phyloP scores from a whole-genome alignment of 2,113 vertebrate genomes.

The Arvicanthis niloticus region DNA sequence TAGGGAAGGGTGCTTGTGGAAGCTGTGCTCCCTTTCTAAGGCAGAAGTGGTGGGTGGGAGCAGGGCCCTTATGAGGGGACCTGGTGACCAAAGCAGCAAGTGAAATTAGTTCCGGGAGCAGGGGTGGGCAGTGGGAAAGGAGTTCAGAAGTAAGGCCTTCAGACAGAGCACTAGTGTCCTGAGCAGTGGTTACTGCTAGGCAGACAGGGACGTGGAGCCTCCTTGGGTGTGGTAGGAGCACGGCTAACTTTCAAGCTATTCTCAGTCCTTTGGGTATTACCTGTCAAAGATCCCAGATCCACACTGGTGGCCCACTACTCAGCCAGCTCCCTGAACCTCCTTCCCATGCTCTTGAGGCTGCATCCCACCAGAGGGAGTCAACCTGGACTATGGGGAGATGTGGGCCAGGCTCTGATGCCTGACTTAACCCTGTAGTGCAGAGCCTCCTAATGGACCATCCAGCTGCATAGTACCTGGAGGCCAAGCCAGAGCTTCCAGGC shows the following conservation, averaged over 20 bases:
- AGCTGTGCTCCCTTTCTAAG: neutral
- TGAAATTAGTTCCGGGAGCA: neutral
- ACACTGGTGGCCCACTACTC: neutral
- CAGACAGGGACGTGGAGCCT: neutral
- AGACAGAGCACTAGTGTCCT: neutral
- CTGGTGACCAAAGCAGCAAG: neutral
- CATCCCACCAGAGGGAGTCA: neutral
- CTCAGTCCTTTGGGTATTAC: neutral
- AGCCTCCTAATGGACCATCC: neutral
- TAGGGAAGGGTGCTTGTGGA: neutral
- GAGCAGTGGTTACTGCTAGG: neutral
- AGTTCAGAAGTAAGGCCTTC: neutral
- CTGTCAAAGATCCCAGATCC: neutral
- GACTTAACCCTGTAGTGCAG: neutral
- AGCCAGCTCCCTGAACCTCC: neutral
- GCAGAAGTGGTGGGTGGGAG: neutral
- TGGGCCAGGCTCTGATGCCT: neutral
- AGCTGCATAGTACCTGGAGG: neutral
- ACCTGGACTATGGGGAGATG: neutral
- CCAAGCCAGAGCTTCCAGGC: neutral
- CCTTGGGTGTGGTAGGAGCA: neutral
- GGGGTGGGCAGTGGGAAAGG: neutral
- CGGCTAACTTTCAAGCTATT: neutral
- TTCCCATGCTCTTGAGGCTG: neutral
- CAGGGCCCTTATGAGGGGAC: neutral